phyloP scores from a whole-genome alignment of 1,140 invertebrate genomes.

The Ceratina japonica region DNA sequence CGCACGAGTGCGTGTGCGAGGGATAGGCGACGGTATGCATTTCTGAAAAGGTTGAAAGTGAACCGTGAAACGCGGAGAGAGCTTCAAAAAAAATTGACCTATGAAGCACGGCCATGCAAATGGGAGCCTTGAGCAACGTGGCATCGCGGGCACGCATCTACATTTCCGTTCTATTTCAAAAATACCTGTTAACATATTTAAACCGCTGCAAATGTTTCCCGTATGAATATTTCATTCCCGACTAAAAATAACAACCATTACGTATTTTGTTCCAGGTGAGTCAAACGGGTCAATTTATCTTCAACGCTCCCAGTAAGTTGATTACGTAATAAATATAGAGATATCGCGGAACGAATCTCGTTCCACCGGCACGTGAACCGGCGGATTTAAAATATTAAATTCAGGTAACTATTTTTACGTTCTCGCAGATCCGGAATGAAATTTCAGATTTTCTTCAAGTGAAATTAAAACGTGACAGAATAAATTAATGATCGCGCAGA shows the following conservation, averaged over 20 bases:
- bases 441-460: too few relatives aligned
- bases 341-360: too few relatives aligned
- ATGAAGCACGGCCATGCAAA: slow-evolving; percentile 6
- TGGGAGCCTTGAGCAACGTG: background rate
- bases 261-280: slow-evolving; percentile 8
- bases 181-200: slow-evolving; percentile 4
- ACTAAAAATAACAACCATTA: background rate
- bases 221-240: background rate
- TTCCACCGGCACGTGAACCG: too few relatives aligned
- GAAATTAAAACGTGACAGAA: too few relatives aligned
- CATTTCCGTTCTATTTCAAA: background rate
- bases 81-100: slow-evolving; percentile 21
- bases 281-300: background rate
- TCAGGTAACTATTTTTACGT: too few relatives aligned
- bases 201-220: background rate
- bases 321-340: too few relatives aligned
- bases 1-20: background rate
- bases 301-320: background rate
- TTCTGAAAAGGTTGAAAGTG: slow-evolving; percentile 32
- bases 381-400: too few relatives aligned
- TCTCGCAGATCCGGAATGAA: too few relatives aligned
- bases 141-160: background rate
- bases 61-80: slow-evolving; percentile 2
- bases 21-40: slow-evolving; percentile 18
- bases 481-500: background rate